Conservation (phyloP, 2,888 invertebrate species). For the Hirtodrosophila duncani region DNA sequence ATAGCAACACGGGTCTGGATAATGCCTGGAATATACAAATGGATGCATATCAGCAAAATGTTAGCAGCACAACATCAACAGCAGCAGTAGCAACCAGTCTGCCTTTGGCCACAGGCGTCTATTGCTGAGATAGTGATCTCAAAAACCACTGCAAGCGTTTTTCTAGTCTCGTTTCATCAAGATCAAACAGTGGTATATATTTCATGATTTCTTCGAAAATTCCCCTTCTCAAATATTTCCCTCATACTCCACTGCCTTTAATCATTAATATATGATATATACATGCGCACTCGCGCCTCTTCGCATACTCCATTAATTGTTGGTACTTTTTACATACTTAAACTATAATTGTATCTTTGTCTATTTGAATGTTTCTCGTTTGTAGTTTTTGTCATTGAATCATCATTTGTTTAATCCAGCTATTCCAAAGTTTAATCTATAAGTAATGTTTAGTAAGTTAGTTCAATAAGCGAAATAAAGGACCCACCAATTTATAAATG, state of each 20-base stretch:
- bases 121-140: slow-evolving; percentile 53
- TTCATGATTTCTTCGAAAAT: no score
- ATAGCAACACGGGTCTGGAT: slow-evolving; percentile 75
- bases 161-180: no score
- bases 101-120: slow-evolving; percentile 40
- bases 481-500: no score
- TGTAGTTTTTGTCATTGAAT: slow-evolving; percentile 32
- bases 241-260: background rate
- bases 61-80: no score
- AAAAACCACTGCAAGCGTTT: no score
- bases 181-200: no score
- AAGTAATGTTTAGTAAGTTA: slow-evolving; percentile 31
- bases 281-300: slow-evolving; percentile 1
- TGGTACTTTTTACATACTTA: slow-evolving; percentile 35
- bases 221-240: no score
- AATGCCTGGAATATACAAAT: slow-evolving; percentile 77
- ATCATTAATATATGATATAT: no score
- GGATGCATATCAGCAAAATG: no score
- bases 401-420: slow-evolving; percentile 57
- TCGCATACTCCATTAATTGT: slow-evolving; percentile 45
- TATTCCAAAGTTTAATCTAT: slow-evolving; percentile 58
- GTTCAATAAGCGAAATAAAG: slow-evolving; percentile 17
- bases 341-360: slow-evolving; percentile 12
- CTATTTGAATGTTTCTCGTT: slow-evolving; percentile 46
- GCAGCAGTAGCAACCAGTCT: no score